Evolutionary conservation across 2,113 vertebrate genomes (phyloP), one percentile per base, ranked within the genome.

Genomic region (Pontoporia blainvillei): DNA sequence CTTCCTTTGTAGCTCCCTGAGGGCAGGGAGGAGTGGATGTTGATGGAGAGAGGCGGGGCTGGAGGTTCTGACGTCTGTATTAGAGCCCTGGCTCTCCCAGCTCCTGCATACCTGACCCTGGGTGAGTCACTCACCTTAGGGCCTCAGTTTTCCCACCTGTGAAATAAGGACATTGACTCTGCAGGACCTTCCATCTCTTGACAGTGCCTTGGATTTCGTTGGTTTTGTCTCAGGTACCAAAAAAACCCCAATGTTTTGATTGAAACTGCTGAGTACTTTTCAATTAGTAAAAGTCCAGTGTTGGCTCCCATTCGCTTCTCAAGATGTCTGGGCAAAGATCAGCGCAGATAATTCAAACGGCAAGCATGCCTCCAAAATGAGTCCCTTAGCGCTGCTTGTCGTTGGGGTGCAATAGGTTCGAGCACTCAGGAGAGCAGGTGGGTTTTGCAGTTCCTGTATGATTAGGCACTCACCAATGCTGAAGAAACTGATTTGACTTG

Each of bases 11-110:
- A n/a, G 73, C 11, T 72, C 46, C 29, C 41, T 41, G 27, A 57
- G n/a, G 27, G n/a, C 29, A n/a, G 34, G 23, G 11, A 54, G 31
- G 29, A 54, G 8, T 31, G 71, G 44, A 14, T 4, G 14, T 44
- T 41, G 29, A 14, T 54, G 18, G 36, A 67, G 3, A 29, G 5
- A 72, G 41, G 8, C 3, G 0, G 2, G 11, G 39, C 4, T 36
- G 34, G 39, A 29, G 13, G 21, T 23, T 54, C 1, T 15, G 11
- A 25, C 3, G 36, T 31, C 23, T 57, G 5, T 54, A 4, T 39
- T 34, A 13, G 0, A 27, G 13, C 23, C 4, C 5, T 52, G 2
- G 14, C 1, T 54, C 1, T 52, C 27, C 44, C 34, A 29, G 34
- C 11, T 88, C 21, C 78, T 59, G 25, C 3, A 1, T 3, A 9